These are phyloP conservation scores for Prinia subflava DNA, from an alignment of 2,113 vertebrate species.

Conservation along the genomic window DNA sequence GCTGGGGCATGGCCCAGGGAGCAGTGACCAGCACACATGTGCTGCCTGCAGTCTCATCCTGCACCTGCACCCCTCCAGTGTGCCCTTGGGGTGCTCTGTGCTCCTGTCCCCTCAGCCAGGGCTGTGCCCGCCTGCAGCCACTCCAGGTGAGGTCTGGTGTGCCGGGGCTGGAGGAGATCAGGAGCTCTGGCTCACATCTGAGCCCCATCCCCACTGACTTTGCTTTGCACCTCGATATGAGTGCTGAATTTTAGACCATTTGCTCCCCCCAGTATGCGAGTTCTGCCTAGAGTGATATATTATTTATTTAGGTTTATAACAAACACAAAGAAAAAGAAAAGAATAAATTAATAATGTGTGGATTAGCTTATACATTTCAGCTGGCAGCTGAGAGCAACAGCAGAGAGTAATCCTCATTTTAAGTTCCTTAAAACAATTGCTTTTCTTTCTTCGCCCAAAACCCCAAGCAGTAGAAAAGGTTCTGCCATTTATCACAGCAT, in stretches of 20 bases:
- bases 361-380: not conserved
- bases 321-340: not conserved
- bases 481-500: not conserved
- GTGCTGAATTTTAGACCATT: not conserved
- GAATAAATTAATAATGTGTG: constrained; percentile 41
- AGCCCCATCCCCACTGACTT: not conserved
- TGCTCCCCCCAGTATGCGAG: not conserved
- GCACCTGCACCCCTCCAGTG: not conserved
- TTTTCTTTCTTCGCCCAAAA: not conserved
- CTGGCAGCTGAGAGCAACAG: not conserved
- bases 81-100: not conserved
- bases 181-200: not conserved
- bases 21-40: not conserved
- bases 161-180: accelerated
- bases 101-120: not conserved
- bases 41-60: not conserved
- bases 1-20: not conserved
- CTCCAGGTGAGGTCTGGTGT: accelerated
- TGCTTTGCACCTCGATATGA: not conserved
- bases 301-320: constrained; percentile 39
- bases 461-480: not conserved
- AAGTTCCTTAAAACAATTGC: not conserved
- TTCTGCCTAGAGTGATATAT: not conserved
- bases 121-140: accelerated
- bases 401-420: not conserved